phyloP scores from a whole-genome alignment of 2,888 invertebrate genomes.

The Agrochola lota region DNA sequence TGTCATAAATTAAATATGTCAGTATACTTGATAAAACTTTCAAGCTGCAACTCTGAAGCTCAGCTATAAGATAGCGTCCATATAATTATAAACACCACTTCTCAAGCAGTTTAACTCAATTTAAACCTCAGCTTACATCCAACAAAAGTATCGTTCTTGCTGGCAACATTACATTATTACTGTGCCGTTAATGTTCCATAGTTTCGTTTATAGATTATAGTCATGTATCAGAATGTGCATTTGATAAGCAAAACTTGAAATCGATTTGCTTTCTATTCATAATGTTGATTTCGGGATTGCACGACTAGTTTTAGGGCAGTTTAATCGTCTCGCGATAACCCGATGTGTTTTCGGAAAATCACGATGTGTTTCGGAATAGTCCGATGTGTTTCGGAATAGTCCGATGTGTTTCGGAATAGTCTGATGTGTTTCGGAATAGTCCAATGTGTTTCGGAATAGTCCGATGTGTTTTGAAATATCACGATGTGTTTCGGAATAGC shows the following conservation, averaged over 20 bases:
- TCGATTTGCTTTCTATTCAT: background rate
- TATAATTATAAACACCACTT: background rate
- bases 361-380: too few relatives aligned
- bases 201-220: background rate
- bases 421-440: background rate
- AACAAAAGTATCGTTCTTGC: background rate
- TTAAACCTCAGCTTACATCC: background rate
- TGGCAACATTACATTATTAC: background rate
- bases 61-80: background rate
- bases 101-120: background rate
- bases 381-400: background rate
- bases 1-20: too few relatives aligned
- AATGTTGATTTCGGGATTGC: background rate
- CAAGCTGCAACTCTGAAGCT: background rate
- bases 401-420: background rate
- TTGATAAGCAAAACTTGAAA: background rate
- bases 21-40: background rate
- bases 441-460: background rate
- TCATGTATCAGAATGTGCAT: background rate
- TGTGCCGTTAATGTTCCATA: background rate
- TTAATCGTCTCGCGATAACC: background rate
- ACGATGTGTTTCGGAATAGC: background rate
- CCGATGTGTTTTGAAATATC: background rate
- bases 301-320: background rate
- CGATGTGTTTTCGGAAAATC: background rate